Conservation (phyloP, 2,797 vertebrate genomes). For the Tragelaphus oryx region DNA sequence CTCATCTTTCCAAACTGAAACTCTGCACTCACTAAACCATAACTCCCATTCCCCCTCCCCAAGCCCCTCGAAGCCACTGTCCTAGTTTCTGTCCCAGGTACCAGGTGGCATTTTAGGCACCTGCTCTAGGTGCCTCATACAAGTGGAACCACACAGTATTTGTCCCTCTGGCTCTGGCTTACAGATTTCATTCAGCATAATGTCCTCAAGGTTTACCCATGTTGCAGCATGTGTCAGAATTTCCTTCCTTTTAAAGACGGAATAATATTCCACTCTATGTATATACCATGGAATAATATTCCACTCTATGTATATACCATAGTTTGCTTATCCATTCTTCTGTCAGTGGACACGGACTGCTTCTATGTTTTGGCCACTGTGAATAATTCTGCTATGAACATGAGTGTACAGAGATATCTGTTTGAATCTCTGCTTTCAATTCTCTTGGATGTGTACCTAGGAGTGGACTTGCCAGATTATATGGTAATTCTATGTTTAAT, state of each 20-base stretch:
- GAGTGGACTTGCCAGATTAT: background rate
- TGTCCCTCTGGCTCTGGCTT: background rate
- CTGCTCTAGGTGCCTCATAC: background rate
- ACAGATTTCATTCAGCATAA: background rate
- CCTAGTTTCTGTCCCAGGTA: background rate
- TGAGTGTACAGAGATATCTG: background rate
- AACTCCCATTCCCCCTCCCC: too few relatives aligned
- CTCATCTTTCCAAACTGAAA: background rate
- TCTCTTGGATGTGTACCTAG: background rate
- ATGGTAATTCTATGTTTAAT: background rate
- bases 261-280: background rate
- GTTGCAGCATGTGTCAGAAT: background rate
- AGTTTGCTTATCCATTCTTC: background rate
- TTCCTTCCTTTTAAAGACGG: background rate
- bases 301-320: background rate
- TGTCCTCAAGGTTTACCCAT: background rate
- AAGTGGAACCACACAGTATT: background rate
- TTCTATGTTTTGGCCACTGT: background rate
- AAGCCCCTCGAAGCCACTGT: background rate
- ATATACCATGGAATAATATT: background rate
- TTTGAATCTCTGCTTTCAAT: background rate
- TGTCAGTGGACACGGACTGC: background rate
- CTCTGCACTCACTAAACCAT: background rate
- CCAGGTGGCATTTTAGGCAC: background rate
- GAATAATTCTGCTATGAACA: background rate